These are phyloP conservation scores for Epinephelus moara DNA, from an alignment of 2,113 vertebrate species.

Conservation along the genomic window DNA sequence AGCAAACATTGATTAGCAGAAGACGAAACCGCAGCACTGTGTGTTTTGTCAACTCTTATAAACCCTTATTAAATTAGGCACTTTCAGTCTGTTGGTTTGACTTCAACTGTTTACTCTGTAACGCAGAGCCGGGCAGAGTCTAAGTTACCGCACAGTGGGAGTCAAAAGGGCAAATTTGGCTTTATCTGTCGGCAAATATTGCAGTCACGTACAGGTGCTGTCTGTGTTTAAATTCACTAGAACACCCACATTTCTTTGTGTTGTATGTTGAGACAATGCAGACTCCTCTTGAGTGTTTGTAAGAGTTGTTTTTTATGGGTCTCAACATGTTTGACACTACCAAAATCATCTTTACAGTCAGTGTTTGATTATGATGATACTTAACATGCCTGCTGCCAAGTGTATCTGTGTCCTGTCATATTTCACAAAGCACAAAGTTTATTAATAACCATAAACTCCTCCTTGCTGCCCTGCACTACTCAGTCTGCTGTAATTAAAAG, in stretches of 20 bases:
- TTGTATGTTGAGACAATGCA: neutral
- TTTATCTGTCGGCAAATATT: neutral
- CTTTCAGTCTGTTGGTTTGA: no score
- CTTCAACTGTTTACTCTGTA: no score
- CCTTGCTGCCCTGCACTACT: no score
- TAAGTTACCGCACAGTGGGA: neutral
- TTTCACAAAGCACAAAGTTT: neutral
- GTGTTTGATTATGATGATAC: neutral
- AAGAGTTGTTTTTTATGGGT: neutral
- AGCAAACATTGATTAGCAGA: no score
- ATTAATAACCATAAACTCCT: neutral
- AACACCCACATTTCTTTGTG: neutral
- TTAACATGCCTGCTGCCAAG: neutral
- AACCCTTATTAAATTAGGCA: no score
- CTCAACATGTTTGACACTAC: no score
- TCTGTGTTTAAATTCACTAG: neutral
- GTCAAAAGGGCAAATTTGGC: slow-evolving; percentile 6
- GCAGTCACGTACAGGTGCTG: neutral
- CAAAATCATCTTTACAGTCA: neutral
- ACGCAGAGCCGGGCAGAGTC: no score
- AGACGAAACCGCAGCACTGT: no score
- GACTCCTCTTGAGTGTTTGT: neutral
- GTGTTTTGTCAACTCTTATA: no score
- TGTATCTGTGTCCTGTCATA: neutral
- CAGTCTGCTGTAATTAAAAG: neutral